Base-by-base conservation (phyloP, 1,140 invertebrate genomes). In the Papilio machaon region DNA sequence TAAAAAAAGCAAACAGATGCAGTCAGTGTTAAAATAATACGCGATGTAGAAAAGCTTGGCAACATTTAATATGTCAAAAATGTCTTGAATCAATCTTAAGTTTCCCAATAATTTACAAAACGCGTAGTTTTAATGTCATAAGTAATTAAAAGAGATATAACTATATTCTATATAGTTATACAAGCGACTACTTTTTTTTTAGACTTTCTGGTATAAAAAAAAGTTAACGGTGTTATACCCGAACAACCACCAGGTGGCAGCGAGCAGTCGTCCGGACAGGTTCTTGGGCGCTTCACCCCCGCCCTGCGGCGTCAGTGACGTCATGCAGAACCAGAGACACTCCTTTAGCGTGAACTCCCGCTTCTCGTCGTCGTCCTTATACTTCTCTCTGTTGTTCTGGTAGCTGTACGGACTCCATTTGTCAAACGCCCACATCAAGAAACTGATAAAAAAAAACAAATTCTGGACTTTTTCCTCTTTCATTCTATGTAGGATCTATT, bases 281-380 rank as follows among this genome's bases (percentile, higher is more conserved):
- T 99, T 99, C 90, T 98, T 98, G 0, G 99, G 99, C 0, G 99
- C 99, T 94, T 99, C 99, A 0, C 99, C 99, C 4, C 98, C 98
- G 0, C 98, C 98, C 95, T 99, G 99, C 0, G 99, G 99, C 0
- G 99, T 99, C 9, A 99, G 91, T 0, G 98, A 99, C 30, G 99
- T 99, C 98, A 99, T 99, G 89, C 99, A 99, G 92, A 99, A 99
- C 99, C 99, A 99, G 0, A 99, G 95, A 89, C 98, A 99, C 94
- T 99, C 99, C 89, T 99, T 99, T 2, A 99, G 94, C 30, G 97
- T 99, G 86, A 99, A 99, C 88, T 99, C 98, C 17, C 99, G 95
- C 89, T 99, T 99, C 90, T 99, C 99, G 80, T 98, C 97, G 83
- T 99, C 98, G 84, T 99, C 97, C 91, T 97, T 97, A 90, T 99